These are phyloP conservation scores for Semicossyphus pulcher DNA, from an alignment of 2,113 vertebrate species.

Conservation along the genomic window DNA sequence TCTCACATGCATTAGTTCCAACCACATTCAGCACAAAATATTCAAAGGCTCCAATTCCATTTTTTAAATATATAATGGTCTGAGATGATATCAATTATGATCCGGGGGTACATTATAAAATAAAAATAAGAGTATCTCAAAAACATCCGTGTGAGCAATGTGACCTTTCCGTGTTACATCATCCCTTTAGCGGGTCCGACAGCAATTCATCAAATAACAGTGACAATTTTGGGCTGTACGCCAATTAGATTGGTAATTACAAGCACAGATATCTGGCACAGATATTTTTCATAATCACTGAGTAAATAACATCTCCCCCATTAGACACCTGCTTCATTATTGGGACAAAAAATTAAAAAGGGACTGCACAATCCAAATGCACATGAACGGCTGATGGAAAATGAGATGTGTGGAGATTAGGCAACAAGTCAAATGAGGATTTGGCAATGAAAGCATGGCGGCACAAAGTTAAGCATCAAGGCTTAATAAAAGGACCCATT, in stretches of 20 bases:
- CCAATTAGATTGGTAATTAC: conserved; percentile 48
- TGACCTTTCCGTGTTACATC: conserved; percentile 26
- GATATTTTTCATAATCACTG: conserved; percentile 53
- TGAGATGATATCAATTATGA: background rate
- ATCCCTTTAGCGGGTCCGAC: conserved; percentile 29
- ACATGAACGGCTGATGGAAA: conserved; percentile 19
- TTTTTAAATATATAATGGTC: conserved; percentile 2
- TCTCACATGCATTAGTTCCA: background rate
- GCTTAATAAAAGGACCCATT: no score
- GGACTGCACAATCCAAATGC: background rate
- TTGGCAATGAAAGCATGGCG: background rate
- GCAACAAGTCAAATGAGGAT: conserved; percentile 8
- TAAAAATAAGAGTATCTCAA: background rate
- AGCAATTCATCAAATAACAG: conserved; percentile 27
- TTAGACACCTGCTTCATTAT: conserved; percentile 53
- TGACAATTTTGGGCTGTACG: conserved; percentile 23
- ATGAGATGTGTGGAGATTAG: background rate
- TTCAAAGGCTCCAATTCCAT: background rate
- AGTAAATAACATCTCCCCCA: conserved; percentile 43
- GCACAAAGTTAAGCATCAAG: no score
- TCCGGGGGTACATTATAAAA: conserved; percentile 6
- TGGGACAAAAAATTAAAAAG: background rate
- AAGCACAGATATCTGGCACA: conserved; percentile 36
- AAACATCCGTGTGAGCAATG: background rate
- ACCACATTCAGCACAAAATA: background rate